Percentiles rank a stretch among this genome's conserved stretches.
Evolutionary conservation across 2,888 invertebrate species (phyloP).

Genomic region (Orthosia incerta): DNA sequence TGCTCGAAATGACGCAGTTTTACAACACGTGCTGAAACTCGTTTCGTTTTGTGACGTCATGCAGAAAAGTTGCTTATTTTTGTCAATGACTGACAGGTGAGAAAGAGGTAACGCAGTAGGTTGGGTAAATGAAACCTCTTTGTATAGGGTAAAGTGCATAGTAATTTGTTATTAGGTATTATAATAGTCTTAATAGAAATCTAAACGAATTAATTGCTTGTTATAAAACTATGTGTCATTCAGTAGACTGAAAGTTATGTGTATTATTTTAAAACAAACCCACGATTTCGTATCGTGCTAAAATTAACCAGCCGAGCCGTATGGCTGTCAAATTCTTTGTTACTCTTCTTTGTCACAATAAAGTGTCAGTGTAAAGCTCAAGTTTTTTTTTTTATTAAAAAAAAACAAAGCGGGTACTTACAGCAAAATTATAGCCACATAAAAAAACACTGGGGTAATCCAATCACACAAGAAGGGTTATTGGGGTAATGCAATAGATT

Average conservation of each 20-base stretch:
- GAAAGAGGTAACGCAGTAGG: conserved; percentile 21
- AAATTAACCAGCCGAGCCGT: conserved; percentile 9
- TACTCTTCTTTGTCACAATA: conserved; percentile 15
- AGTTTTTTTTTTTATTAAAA: conserved; percentile 41
- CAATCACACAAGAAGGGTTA: conserved; percentile 81
- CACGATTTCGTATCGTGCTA: conserved; percentile 2
- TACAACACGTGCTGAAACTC: conserved; percentile 56
- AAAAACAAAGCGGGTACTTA: conserved; percentile 83
- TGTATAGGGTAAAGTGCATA: conserved; percentile 9
- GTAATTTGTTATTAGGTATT: neutral
- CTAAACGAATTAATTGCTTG: neutral
- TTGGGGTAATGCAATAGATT: conserved; percentile 62
- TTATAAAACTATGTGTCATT: conserved; percentile 5
- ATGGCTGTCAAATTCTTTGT: conserved; percentile 21
- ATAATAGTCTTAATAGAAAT: neutral
- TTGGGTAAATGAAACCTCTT: conserved; percentile 12
- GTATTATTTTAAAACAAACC: conserved; percentile 33
- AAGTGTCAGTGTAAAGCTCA: conserved; percentile 29
- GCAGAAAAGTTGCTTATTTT: conserved; percentile 54
- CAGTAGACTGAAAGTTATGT: neutral
- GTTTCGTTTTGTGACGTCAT: conserved; percentile 51
- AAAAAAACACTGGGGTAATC: conserved; percentile 78
- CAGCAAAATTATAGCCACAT: conserved; percentile 82
- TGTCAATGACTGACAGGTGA: conserved; percentile 53
- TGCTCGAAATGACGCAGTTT: conserved; percentile 44